A percentile compares a stretch with the other conserved stretches of the same genome.
Evolutionary conservation across 1,140 invertebrate genomes (phyloP).

Genomic region (Choristoneura fumiferana): DNA sequence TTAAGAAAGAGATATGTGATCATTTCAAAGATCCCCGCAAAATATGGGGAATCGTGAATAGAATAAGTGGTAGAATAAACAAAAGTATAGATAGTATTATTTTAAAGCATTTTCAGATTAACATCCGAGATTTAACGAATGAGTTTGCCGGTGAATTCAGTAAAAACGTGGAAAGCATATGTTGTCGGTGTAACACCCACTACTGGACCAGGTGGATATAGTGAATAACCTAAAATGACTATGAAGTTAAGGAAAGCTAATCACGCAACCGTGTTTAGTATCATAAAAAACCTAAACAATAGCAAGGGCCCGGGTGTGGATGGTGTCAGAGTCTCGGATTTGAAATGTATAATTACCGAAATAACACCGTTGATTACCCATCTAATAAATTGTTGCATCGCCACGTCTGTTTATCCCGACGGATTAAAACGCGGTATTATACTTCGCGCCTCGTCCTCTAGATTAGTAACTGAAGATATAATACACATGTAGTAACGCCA

Average conservation of each 20-base stretch:
- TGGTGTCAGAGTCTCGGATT: neutral
- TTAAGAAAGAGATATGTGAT: constrained; percentile 24
- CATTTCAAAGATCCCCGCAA: constrained; percentile 24
- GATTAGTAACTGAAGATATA: no score
- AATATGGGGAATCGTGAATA: constrained; percentile 25
- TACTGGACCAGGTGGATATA: no score
- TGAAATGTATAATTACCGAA: neutral
- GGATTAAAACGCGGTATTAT: no score
- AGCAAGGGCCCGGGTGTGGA: neutral
- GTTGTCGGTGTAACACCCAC: neutral
- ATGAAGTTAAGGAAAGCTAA: neutral
- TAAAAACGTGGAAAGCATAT: neutral
- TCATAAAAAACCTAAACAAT: neutral
- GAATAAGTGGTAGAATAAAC: constrained; percentile 19
- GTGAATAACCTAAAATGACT: no score
- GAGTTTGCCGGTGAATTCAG: neutral
- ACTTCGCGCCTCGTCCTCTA: no score
- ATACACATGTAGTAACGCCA: no score
- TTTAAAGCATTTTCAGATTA: neutral
- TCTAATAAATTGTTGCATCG: no score
- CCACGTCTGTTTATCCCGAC: neutral
- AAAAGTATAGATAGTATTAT: neutral
- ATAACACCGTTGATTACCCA: no score
- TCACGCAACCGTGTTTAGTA: no score
- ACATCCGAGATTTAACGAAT: neutral